Conservation (phyloP, 1,140 invertebrate species). For the Solenopsis invicta region DNA sequence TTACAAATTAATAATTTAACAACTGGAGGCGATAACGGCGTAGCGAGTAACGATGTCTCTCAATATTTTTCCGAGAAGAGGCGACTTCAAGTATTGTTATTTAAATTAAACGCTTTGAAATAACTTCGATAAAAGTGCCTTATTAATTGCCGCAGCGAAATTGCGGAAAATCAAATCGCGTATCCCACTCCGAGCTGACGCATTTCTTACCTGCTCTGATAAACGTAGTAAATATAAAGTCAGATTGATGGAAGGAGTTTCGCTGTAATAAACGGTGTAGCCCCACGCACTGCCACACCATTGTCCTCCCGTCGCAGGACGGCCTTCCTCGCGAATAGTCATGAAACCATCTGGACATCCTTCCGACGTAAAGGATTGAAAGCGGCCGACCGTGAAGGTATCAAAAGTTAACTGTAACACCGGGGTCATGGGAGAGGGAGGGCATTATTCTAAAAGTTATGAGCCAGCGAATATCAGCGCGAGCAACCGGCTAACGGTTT, state of each 20-base stretch:
- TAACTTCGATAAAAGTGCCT: constrained; percentile 3
- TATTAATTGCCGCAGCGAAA: neutral
- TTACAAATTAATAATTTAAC: constrained; percentile 5
- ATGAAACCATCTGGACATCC: constrained; percentile 94
- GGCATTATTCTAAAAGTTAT: constrained; percentile 62
- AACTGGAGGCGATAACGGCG: neutral
- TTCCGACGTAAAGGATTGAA: constrained; percentile 91
- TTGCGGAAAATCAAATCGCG: constrained; percentile 31
- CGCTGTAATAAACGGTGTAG: constrained; percentile 94
- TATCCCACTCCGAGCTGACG: constrained; percentile 8
- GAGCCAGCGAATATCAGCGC: constrained; percentile 47
- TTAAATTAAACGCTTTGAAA: neutral
- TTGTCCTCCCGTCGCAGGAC: constrained; percentile 91
- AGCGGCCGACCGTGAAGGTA: constrained; percentile 92
- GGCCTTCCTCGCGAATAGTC: constrained; percentile 91
- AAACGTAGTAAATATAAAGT: constrained; percentile 90
- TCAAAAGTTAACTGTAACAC: constrained; percentile 90
- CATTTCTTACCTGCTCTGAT: constrained; percentile 90
- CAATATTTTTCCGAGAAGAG: too few species aligned
- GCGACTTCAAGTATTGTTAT: neutral
- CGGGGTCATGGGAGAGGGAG: neutral
- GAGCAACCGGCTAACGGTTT: constrained; percentile 7
- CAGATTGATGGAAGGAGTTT: constrained; percentile 92
- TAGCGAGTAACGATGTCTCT: neutral
- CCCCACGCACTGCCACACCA: constrained; percentile 95